Base-by-base conservation (phyloP, 2,797 vertebrate genomes). In the Oreortyx pictus region DNA sequence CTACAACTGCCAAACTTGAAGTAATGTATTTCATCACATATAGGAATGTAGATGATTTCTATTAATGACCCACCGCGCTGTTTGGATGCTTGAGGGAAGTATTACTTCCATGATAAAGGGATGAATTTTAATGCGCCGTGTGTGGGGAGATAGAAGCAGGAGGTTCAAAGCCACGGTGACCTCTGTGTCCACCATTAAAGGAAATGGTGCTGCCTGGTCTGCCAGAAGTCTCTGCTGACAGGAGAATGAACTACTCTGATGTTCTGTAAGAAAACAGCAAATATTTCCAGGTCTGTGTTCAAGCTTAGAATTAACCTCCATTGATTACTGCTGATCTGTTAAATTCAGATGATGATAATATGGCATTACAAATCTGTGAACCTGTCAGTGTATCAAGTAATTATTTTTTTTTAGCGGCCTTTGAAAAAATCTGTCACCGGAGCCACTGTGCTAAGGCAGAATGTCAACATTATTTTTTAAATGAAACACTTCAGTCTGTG, bases 371-470 rank as follows among this genome's bases (percentile, higher is more conserved):
- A 67, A 71, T 71, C 46, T 27, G n/a, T 52, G 61, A 77, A 71
- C n/a, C 68, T 88, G 17, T 20, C 75, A 56, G 29, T 16, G 9
- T 46, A 60, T 89, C 54, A 61, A 25, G 70, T 70, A 86, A 60
- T 62, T 84, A n/a, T n/a, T 86, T 77, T 77, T 77, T 94, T 79
- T 83, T 54, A 96, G 49, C 60, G 52, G 50, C 29, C 76, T 95
- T 93, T 94, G 75, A 81, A 90, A 87, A 92, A 52, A 66, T 15
- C 41, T 83, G 56, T 85, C 65, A 68, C 16, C 1, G 2, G 60
- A 23, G 39, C 25, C 5, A 11, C 39, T 81, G 82, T 57, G 27
- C 37, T 76, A 54, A 76, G 56, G 64, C 1, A 0, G 41, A 91
- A 84, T 74, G 74, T 82, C 60, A 86, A 29, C 33, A 43, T 14